These are phyloP conservation scores for Leiothrix lutea DNA, from an alignment of 2,113 vertebrate genomes.

Conservation along the genomic window DNA sequence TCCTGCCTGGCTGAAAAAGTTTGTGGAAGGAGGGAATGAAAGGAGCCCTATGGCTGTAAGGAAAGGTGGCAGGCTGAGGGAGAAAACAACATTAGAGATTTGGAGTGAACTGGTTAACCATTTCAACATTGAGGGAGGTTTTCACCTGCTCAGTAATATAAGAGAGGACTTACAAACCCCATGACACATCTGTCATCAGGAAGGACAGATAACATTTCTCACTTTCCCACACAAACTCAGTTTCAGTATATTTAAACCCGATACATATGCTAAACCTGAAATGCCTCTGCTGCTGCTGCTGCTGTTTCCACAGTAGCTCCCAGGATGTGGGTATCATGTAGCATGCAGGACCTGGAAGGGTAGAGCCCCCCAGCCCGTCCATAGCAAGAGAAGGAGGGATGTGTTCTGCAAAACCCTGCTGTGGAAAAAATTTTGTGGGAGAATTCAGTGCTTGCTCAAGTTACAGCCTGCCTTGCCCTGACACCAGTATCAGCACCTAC, in stretches of 20 bases:
- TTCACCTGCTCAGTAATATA: not conserved
- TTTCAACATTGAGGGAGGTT: not conserved
- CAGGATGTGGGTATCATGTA: not conserved
- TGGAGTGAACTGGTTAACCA: not conserved
- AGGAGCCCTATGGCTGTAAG: rapidly evolving
- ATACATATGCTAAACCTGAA: not conserved
- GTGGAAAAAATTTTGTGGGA: not conserved
- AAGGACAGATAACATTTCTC: not conserved
- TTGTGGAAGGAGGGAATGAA: not conserved
- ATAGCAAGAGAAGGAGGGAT: not conserved
- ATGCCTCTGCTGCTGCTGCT: not conserved
- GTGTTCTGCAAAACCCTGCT: not conserved
- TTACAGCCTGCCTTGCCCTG: not conserved
- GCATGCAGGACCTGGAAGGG: not conserved
- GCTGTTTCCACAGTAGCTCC: not conserved
- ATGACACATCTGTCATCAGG: not conserved
- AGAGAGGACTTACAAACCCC: not conserved
- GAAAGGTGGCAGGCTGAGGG: not conserved
- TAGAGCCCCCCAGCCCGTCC: rapidly evolving
- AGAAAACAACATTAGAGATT: not conserved
- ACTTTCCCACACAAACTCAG: not conserved
- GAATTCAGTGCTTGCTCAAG: rapidly evolving
- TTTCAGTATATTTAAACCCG: not conserved
- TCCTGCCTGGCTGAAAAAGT: not conserved
- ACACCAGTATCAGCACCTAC: rapidly evolving